Evolutionary conservation across 2,888 invertebrate species (phyloP), one percentile per base, ranked within the genome.

Genomic region (Torymus aiolomorphi): DNA sequence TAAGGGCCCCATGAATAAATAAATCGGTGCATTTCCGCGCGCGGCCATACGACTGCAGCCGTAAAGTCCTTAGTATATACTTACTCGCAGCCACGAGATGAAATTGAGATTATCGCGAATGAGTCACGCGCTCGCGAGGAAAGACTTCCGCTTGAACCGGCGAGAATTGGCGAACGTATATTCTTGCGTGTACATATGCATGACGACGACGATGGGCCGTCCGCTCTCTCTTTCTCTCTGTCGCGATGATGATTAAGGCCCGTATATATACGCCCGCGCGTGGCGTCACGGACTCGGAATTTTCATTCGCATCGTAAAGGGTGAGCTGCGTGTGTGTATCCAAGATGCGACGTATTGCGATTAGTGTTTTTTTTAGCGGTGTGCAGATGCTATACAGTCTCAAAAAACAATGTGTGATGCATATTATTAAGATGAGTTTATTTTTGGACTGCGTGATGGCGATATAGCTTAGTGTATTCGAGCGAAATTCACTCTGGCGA

Each of bases 201-300:
- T 18, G 14, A 61, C 14, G 5, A 61, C 14, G 24, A 62, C 14
- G n/a, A 49, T 14, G 14, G 14, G 54, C n/a, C 14, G 14, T 54
- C 13, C 54, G 54, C 54, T n/a, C 14, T n/a, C 42, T 42, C 42
- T 42, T 8, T 42, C 42, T 42, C 42, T 42, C 42, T 42, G 42
- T 42, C 42, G 42, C 42, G 63, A 66, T 11, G 59, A 70, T 72
- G 71, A 72, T 71, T 72, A 66, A 72, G 59, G 62, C 49, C 66
- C 57, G n/a, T 12, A 57, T 42, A 31, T 31, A 42, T 42, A 42
- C 42, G 42, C 42, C 42, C 42, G 42, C 42, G 42, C 42, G 8
- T 42, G 82, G 49, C 83, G 84, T 85, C 85, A 85, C 82, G 78
- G 82, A 81, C 82, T 81, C 76, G 85, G 85, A 84, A 85, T 84